Evolutionary conservation across 2,797 vertebrate genomes (phyloP), one percentile per base, ranked within the genome.

Genomic region (Nyctalus aviator): DNA sequence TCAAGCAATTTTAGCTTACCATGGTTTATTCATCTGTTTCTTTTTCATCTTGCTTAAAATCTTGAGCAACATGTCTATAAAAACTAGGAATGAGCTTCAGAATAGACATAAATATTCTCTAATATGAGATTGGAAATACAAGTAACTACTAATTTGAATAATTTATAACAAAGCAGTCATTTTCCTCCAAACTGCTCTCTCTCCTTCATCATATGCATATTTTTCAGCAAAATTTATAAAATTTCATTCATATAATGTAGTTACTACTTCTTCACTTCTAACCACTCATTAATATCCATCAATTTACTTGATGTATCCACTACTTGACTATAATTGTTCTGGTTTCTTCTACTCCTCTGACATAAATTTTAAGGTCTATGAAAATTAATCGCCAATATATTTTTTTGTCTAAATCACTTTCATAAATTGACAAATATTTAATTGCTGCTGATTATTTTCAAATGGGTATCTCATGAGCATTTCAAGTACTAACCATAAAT

Each of bases 381-480:
- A 82, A 76, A 85, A 90, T 62, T 64, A 84, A 18, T 72, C 14
- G 15, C 8, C 12, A 68, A 10, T 53, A 75, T 64, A 66, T 11
- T 62, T 53, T 4, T 6, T 76, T 55, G 27, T 59, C 7, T n/a
- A n/a, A 44, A 82, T 68, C 23, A 72, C 55, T 82, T 44, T 66
- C 6, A 8, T 35, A 13, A 66, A 53, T 46, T 72, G 30, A 69
- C 55, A 68, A 37, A 55, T 79, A 90, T 73, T 30, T 17, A 69
- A 2, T 41, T 55, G 27, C 12, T 83, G n/a, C 25, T 55, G 25
- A 59, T 78, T 92, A 66, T 59, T 83, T 78, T 96, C 75, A 92
- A 78, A 8, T 64, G 37, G 3, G 5, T 83, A 64, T 72, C 23
- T 7, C 25, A 41, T 8, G 91, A 73, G 32, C 10, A 55, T 53